These are phyloP conservation scores for Baryphthengus martii DNA, from an alignment of 2,113 vertebrate genomes.

Conservation along the genomic window DNA sequence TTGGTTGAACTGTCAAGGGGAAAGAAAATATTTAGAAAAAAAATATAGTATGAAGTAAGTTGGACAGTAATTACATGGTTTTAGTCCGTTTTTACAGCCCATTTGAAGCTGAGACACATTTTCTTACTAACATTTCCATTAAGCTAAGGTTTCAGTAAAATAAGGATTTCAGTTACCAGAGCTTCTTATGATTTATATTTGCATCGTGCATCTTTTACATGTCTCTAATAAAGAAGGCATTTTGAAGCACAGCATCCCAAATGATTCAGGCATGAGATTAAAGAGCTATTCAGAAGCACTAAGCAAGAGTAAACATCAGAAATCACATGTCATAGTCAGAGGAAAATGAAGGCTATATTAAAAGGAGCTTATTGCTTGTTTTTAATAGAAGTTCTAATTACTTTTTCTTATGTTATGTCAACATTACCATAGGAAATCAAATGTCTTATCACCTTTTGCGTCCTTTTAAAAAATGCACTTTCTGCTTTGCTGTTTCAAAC, in stretches of 20 bases:
- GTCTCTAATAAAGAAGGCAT: not conserved
- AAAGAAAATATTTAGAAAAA: not conserved
- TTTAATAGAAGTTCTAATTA: conserved; percentile 68
- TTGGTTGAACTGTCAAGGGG: not conserved
- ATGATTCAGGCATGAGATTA: conserved; percentile 43
- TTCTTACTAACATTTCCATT: not conserved
- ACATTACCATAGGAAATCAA: not conserved
- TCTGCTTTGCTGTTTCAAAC: not conserved
- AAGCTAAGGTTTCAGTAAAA: not conserved
- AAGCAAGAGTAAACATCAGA: conserved; percentile 66
- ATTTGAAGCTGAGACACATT: not conserved
- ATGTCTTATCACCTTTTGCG: not conserved
- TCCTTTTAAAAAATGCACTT: not conserved
- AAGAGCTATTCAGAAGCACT: conserved; percentile 32
- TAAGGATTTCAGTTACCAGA: not conserved
- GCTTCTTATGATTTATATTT: conserved; percentile 40
- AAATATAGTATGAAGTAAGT: not conserved
- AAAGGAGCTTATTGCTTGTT: conserved; percentile 32
- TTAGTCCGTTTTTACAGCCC: not conserved
- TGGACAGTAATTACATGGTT: not conserved
- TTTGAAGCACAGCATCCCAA: not conserved
- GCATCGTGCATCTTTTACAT: not conserved
- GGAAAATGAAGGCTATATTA: conserved; percentile 47
- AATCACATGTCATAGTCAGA: conserved; percentile 42
- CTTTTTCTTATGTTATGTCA: conserved; percentile 12